A percentile compares a stretch with the other conserved stretches of the same genome.
phyloP scores from a whole-genome alignment of 2,113 vertebrate species.

The Dromiciops gliroides region DNA sequence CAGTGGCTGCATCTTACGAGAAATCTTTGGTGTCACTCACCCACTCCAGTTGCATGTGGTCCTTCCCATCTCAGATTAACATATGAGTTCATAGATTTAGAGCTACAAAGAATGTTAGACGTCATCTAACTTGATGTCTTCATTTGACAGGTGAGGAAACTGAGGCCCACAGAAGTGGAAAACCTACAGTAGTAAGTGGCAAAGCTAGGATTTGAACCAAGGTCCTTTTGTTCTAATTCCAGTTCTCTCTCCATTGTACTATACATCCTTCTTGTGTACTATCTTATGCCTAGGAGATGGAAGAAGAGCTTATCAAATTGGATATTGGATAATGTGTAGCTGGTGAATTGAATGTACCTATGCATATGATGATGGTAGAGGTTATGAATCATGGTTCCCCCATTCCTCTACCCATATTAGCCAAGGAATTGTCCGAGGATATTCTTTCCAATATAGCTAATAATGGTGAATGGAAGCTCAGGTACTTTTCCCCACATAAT shows the following conservation, averaged over 20 bases:
- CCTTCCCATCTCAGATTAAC: neutral
- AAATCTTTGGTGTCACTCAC: neutral
- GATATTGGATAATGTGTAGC: neutral
- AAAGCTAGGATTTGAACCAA: neutral
- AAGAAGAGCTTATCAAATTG: neutral
- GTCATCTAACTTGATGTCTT: neutral
- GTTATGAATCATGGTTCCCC: neutral
- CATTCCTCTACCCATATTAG: neutral
- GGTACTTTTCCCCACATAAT: accelerated
- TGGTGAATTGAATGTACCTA: neutral
- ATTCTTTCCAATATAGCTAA: neutral
- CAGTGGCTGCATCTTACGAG: neutral
- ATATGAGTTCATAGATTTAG: neutral
- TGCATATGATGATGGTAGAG: neutral
- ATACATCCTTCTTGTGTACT: neutral
- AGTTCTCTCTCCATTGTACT: neutral
- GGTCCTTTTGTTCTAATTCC: neutral
- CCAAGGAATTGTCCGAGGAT: neutral
- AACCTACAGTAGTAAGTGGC: neutral
- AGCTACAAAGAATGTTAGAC: neutral
- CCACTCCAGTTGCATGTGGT: neutral
- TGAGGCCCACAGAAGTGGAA: neutral
- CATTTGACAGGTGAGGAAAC: neutral
- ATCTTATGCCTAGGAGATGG: neutral
- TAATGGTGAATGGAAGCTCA: neutral